Base-by-base conservation (phyloP, 2,113 vertebrate genomes). In the Psettodes erumei region DNA sequence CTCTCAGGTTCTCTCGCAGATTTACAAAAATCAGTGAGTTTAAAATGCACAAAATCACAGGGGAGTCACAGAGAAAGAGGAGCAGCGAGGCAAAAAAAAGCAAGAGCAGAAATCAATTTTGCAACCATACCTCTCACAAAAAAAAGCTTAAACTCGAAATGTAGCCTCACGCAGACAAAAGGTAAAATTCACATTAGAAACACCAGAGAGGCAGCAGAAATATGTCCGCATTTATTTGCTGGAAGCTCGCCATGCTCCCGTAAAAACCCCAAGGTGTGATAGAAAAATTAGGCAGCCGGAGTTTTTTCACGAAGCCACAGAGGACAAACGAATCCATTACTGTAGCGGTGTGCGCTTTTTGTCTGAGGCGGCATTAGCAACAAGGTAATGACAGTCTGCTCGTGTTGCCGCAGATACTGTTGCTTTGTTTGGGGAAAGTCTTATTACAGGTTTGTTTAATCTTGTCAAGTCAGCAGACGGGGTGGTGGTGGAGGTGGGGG, bases 361-460 rank as follows among this genome's bases (percentile, higher is more conserved):
- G 71, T 84, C 72, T 27, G 67, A 55, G 62, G 66, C 58, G 8
- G 32, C 55, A 50, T 61, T 59, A 68, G 73, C 79, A 55, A 67
- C 48, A n/a, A 56, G 72, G 64, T 82, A 84, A 87, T 82, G 71
- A 81, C 82, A 75, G 76, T 56, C 53, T 55, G 6, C 42, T 35
- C 35, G 62, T 78, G 79, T 69, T 85, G 72, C 82, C 68, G 69
- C 56, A 82, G 70, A 87, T 67, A 47, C 66, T 12, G 67, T 69
- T 43, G 70, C 81, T 75, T 76, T 81, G 84, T 83, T 81, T 69
- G 73, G 47, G 25, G 28, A 78, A 74, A 82, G 81, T 76, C 72
- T 86, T 86, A 81, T 82, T 81, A 66, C 48, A 75, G 76, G 66
- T 81, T 83, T 84, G 76, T 86, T 81, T 86, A 79, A 90, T 89